phyloP scores from a whole-genome alignment of 2,888 invertebrate genomes.

The Coleophora flavipennella region DNA sequence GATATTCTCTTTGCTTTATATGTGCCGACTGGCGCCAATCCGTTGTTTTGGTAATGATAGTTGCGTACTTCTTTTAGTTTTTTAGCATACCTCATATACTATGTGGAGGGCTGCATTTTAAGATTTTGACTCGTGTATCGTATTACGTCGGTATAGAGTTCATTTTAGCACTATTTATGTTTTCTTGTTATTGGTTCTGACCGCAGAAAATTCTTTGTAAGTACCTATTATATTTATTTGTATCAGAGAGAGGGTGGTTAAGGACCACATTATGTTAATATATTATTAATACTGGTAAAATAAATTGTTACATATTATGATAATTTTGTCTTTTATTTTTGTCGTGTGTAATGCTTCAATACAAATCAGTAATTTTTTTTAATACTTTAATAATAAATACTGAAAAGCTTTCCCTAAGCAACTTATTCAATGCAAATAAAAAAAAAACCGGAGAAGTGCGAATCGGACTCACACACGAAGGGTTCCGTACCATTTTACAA shows the following conservation, averaged over 20 bases:
- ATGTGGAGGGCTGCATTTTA: slow-evolving; percentile 35
- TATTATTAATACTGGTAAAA: slow-evolving; percentile 73
- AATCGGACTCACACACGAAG: too few relatives aligned
- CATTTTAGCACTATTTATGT: slow-evolving; percentile 51
- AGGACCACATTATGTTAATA: slow-evolving; percentile 71
- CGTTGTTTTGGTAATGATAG: slow-evolving; percentile 38
- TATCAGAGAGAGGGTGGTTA: slow-evolving; percentile 64
- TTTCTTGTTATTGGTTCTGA: slow-evolving; percentile 67
- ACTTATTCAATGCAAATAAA: too few relatives aligned
- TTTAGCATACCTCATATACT: slow-evolving; percentile 60
- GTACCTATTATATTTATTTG: slow-evolving; percentile 56
- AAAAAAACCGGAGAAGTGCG: too few relatives aligned
- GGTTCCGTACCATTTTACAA: too few relatives aligned
- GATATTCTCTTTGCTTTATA: background rate
- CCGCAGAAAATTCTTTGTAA: slow-evolving; percentile 69
- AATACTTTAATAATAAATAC: too few relatives aligned
- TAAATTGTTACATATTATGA: slow-evolving; percentile 68
- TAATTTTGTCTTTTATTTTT: slow-evolving; percentile 27
- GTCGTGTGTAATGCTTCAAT: too few relatives aligned
- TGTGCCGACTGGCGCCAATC: slow-evolving; percentile 28
- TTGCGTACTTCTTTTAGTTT: slow-evolving; percentile 45
- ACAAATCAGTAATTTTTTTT: too few relatives aligned
- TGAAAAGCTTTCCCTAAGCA: too few relatives aligned
- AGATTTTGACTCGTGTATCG: slow-evolving; percentile 36
- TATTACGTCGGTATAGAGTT: slow-evolving; percentile 18